phyloP scores from a whole-genome alignment of 2,888 invertebrate genomes.

The Octonoba sinensis region DNA sequence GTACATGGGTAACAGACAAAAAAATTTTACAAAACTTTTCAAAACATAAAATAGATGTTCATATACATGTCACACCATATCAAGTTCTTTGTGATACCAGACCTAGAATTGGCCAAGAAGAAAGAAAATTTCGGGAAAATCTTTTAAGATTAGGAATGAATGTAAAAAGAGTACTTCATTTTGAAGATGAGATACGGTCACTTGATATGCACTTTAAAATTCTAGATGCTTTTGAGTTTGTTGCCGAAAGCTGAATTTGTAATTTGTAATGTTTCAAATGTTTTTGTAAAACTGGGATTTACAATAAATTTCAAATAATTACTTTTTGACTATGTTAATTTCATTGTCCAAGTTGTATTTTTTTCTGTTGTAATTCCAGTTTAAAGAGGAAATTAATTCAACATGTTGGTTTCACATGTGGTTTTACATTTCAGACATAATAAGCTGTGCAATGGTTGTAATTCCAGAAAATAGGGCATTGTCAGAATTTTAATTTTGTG shows the following conservation, averaged over 20 bases:
- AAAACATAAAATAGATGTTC: slow-evolving; percentile 79
- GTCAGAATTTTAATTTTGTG: no score
- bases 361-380: no score
- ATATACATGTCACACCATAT: slow-evolving; percentile 90
- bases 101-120: slow-evolving; percentile 88
- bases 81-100: slow-evolving; percentile 84
- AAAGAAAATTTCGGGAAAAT: slow-evolving; percentile 80
- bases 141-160: slow-evolving; percentile 79
- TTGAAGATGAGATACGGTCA: slow-evolving; percentile 74
- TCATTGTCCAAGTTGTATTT: no score
- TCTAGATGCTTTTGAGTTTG: slow-evolving; percentile 70
- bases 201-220: slow-evolving; percentile 85
- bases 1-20: slow-evolving; percentile 88
- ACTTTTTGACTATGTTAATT: no score
- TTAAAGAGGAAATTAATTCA: no score
- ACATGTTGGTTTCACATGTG: no score
- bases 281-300: not conserved
- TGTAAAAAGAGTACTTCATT: slow-evolving; percentile 78
- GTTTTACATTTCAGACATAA: no score
- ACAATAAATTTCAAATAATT: not conserved
- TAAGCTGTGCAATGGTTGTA: no score
- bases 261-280: not conserved
- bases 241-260: not conserved
- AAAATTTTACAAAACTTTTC: slow-evolving; percentile 81
- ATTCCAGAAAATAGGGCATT: no score